phyloP scores from a whole-genome alignment of 2,888 invertebrate species.

The Andrena haemorrhoa region DNA sequence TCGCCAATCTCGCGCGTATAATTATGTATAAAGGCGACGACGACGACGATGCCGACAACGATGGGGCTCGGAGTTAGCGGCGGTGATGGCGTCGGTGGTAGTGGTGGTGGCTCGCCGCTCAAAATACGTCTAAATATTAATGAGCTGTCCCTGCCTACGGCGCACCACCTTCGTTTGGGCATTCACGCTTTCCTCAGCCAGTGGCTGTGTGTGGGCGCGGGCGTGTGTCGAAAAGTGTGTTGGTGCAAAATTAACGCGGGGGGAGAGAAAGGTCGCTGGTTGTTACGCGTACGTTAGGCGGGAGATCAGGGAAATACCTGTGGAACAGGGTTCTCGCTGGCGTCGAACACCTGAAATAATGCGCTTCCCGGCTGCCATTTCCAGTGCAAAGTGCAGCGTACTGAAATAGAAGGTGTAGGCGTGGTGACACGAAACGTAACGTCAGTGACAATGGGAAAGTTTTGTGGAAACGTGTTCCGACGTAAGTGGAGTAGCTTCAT shows the following conservation, averaged over 20 bases:
- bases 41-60: constrained; percentile 72
- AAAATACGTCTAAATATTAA: constrained; percentile 85
- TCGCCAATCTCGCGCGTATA: constrained; percentile 82
- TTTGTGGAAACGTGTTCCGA: not conserved
- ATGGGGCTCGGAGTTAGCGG: constrained; percentile 64
- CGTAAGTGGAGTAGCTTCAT: constrained; percentile 10
- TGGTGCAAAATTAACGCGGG: constrained; percentile 58
- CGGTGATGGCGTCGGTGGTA: constrained; percentile 65
- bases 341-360: constrained; percentile 7
- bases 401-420: not conserved
- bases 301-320: constrained; percentile 34
- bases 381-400: not conserved
- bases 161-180: constrained; percentile 75
- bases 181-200: constrained; percentile 69
- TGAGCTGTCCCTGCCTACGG: constrained; percentile 84
- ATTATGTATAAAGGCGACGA: constrained; percentile 83
- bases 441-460: not conserved
- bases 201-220: constrained; percentile 45
- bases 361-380: not conserved
- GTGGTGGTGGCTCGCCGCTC: constrained; percentile 76
- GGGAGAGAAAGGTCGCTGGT: constrained; percentile 24
- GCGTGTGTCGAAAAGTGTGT: constrained; percentile 59
- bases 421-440: not conserved
- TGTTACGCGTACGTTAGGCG: constrained; percentile 15
- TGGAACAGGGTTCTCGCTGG: not conserved